These are phyloP conservation scores for Endomychus coccineus DNA, from an alignment of 2,888 invertebrate genomes.

Conservation along the genomic window DNA sequence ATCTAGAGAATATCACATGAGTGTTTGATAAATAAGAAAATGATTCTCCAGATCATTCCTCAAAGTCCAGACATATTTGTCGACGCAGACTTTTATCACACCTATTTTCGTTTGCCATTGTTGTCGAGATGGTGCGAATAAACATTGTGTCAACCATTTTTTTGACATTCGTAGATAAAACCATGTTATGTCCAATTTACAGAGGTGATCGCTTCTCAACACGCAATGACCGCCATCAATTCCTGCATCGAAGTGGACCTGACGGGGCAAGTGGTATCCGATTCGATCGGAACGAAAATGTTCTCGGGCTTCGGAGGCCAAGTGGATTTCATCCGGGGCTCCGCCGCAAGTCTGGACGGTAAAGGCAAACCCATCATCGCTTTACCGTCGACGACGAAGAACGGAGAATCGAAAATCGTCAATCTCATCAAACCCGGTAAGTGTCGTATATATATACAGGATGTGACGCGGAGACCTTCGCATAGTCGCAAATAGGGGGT, in stretches of 20 bases:
- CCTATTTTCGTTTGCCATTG: too few relatives aligned
- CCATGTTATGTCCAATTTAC: conserved; percentile 12
- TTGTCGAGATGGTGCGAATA: too few relatives aligned
- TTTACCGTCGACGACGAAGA: conserved; percentile 70
- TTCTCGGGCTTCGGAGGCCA: conserved; percentile 88
- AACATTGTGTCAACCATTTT: too few relatives aligned
- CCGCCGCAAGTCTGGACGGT: conserved; percentile 78
- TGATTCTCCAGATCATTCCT: too few relatives aligned
- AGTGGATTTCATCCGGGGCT: conserved; percentile 88
- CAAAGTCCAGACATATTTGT: too few relatives aligned
- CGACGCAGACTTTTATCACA: too few relatives aligned
- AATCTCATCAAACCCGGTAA: conserved; percentile 73
- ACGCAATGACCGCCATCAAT: conserved; percentile 93
- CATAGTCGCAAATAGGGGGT: too few relatives aligned
- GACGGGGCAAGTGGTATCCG: conserved; percentile 88
- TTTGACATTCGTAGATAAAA: too few relatives aligned
- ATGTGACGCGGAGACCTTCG: too few relatives aligned
- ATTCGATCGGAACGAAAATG: conserved; percentile 81
- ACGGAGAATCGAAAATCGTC: conserved; percentile 77
- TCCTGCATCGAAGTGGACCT: conserved; percentile 92
- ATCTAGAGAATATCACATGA: too few relatives aligned
- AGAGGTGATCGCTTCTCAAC: conserved; percentile 71
- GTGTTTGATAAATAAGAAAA: too few relatives aligned
- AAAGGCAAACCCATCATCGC: conserved; percentile 88
- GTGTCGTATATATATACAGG: too few relatives aligned